These are phyloP conservation scores for Erannis defoliaria DNA, from an alignment of 2,888 invertebrate genomes.

Conservation along the genomic window DNA sequence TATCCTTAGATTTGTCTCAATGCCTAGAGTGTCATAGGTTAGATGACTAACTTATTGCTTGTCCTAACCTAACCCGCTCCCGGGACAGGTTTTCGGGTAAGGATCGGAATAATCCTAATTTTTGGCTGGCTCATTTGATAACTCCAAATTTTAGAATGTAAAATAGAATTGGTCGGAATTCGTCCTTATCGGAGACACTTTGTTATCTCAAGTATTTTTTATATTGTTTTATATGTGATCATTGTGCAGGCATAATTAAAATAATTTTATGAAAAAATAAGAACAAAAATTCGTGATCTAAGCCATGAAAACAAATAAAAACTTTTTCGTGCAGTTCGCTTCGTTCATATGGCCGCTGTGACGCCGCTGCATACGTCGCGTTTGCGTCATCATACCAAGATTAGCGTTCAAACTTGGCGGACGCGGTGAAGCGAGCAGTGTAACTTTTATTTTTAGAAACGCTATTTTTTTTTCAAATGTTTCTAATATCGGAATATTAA, in stretches of 20 bases:
- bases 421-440: conserved; percentile 70
- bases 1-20: too few relatives aligned
- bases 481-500: conserved; percentile 80
- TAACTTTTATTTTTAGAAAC: conserved; percentile 65
- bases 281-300: not conserved
- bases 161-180: not conserved
- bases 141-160: too few relatives aligned
- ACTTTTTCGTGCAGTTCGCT: conserved; percentile 59
- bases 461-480: conserved; percentile 73
- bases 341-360: conserved; percentile 61
- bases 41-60: too few relatives aligned
- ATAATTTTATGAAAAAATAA: not conserved
- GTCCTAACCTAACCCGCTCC: too few relatives aligned
- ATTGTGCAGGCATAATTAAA: conserved; percentile 41
- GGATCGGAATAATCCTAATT: too few relatives aligned
- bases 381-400: conserved; percentile 82
- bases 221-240: not conserved
- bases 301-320: conserved; percentile 37
- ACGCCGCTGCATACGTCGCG: conserved; percentile 73
- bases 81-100: too few relatives aligned
- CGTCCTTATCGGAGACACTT: not conserved
- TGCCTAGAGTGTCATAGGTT: too few relatives aligned
- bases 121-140: too few relatives aligned
- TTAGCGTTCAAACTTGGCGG: conserved; percentile 79
- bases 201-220: not conserved